phyloP scores from a whole-genome alignment of 2,797 vertebrate genomes.

The Yasuhikotakia modesta region DNA sequence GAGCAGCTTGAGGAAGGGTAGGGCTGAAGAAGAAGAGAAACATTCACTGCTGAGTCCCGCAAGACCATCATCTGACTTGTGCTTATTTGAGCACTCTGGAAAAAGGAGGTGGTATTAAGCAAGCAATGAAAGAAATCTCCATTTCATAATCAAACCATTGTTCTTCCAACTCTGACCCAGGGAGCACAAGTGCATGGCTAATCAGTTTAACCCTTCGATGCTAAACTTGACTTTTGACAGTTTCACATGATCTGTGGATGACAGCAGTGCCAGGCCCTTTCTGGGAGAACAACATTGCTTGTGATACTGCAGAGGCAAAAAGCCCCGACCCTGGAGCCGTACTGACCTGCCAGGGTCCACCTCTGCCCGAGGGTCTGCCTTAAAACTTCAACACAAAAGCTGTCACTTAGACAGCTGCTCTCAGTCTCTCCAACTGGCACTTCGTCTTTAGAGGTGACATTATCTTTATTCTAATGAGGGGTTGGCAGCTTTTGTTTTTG shows the following conservation, averaged over 20 bases:
- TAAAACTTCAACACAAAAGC: constrained; percentile 75
- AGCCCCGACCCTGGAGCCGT: constrained; percentile 77
- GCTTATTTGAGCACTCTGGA: constrained; percentile 53
- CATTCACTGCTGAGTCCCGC: constrained; percentile 73
- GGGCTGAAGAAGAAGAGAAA: constrained; percentile 65
- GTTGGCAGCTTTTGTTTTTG: constrained; percentile 77
- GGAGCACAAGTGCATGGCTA: constrained; percentile 78
- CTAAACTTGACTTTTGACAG: constrained; percentile 68
- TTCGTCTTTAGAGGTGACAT: constrained; percentile 56
- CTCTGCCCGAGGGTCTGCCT: constrained; percentile 78
- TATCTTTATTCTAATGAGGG: constrained; percentile 79
- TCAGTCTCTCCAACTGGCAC: constrained; percentile 73
- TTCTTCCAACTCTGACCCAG: constrained; percentile 76
- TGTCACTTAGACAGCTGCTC: constrained; percentile 74
- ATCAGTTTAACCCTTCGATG: constrained; percentile 80
- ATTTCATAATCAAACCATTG: constrained; percentile 81
- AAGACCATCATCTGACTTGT: constrained; percentile 72
- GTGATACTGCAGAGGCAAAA: constrained; percentile 72
- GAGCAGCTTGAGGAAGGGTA: constrained; percentile 70
- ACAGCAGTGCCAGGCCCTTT: constrained; percentile 80
- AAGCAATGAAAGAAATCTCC: constrained; percentile 70
- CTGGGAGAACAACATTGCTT: constrained; percentile 68
- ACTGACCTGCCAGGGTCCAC: constrained; percentile 77
- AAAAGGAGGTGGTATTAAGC: constrained; percentile 68
- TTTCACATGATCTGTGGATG: constrained; percentile 75